Evolutionary conservation across 2,113 vertebrate species (phyloP).

Genomic region (Bagarius yarrelli): DNA sequence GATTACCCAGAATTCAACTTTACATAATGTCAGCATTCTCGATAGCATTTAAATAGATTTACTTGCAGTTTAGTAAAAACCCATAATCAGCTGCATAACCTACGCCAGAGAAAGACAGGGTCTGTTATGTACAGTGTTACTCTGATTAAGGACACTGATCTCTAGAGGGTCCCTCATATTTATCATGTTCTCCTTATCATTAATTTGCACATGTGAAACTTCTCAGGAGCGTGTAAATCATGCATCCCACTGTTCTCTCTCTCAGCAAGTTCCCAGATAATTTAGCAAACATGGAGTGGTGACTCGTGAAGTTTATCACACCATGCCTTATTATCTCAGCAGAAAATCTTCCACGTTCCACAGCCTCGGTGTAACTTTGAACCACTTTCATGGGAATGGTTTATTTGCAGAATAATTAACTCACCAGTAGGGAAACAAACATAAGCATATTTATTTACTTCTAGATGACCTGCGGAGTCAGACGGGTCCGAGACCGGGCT

Average conservation of each 20-base stretch:
- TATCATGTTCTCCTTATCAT: slow-evolving; percentile 24
- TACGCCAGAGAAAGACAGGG: too few species aligned
- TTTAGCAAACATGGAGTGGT: not conserved
- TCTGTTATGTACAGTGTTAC: too few species aligned
- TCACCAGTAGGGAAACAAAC: not conserved
- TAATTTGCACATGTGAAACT: slow-evolving; percentile 16
- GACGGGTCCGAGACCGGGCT: not conserved
- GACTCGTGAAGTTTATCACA: not conserved
- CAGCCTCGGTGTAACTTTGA: not conserved
- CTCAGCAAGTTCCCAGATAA: not conserved
- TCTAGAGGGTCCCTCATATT: slow-evolving; percentile 4
- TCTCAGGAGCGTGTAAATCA: slow-evolving; percentile 18
- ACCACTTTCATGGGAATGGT: not conserved
- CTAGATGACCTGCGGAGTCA: not conserved
- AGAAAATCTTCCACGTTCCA: not conserved
- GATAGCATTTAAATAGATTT: not conserved
- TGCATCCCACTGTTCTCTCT: slow-evolving; percentile 5
- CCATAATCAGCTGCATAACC: slow-evolving; percentile 7
- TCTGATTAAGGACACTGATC: slow-evolving; percentile 41
- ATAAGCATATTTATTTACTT: not conserved
- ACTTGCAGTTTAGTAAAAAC: not conserved
- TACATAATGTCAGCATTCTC: too few species aligned
- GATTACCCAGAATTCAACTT: too few species aligned
- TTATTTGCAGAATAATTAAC: slow-evolving; percentile 13
- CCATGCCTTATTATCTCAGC: not conserved